Percentiles rank a stretch among this genome's conserved stretches.
Evolutionary conservation across 2,113 vertebrate species (phyloP).

Genomic region (Alces alces): DNA sequence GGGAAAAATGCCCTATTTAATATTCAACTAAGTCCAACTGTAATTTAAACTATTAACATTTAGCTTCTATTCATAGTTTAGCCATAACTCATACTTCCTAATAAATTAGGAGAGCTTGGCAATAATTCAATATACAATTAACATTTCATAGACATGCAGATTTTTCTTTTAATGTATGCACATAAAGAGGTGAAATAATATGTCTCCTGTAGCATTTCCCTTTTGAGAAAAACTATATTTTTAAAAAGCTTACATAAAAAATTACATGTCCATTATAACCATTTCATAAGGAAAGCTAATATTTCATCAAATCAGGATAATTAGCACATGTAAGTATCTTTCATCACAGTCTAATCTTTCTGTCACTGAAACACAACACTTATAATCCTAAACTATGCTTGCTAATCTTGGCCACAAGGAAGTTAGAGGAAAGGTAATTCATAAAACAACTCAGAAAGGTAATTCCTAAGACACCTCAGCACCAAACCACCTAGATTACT

Average conservation of each 20-base stretch:
- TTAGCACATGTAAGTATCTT: not conserved
- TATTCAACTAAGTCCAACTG: conserved; percentile 3
- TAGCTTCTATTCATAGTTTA: conserved; percentile 47
- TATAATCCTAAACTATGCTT: not conserved
- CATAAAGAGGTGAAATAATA: conserved; percentile 3
- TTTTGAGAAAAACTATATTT: not conserved
- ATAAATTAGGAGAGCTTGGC: conserved; percentile 12
- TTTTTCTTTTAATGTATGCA: not conserved
- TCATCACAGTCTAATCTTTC: not conserved
- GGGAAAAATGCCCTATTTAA: not conserved
- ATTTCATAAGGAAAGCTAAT: not conserved
- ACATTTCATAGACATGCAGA: conserved; percentile 4
- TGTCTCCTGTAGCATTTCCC: not conserved
- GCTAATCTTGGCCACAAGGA: not conserved
- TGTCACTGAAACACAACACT: conserved; percentile 3
- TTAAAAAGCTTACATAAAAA: not conserved
- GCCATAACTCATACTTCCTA: not conserved
- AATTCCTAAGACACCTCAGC: not conserved
- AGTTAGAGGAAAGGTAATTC: conserved; percentile 22
- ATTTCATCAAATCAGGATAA: not conserved
- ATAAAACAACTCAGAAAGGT: not conserved
- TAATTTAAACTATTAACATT: conserved; percentile 44
- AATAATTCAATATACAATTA: conserved; percentile 25
- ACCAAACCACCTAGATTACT: conserved; percentile 22
- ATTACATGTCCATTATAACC: not conserved